A percentile compares a stretch with the other conserved stretches of the same genome.
These are phyloP conservation scores for Herpetotheres cachinnans DNA, from an alignment of 2,113 vertebrate genomes.

Conservation along the genomic window DNA sequence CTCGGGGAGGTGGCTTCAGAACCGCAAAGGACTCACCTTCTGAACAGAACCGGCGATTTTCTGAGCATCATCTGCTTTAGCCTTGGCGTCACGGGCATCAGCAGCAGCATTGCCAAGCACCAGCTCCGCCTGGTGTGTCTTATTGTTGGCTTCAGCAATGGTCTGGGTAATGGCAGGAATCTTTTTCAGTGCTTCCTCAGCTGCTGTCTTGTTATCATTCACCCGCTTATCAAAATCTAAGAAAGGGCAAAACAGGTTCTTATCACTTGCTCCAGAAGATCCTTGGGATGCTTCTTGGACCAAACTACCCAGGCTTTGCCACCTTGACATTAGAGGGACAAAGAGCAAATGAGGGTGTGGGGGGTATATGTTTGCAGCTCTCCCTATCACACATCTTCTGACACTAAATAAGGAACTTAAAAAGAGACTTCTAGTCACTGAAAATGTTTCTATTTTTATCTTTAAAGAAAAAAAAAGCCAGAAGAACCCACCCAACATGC, in stretches of 20 bases:
- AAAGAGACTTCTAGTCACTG: neutral
- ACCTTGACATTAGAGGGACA: neutral
- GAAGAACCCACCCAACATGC: neutral
- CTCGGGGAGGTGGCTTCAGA: neutral
- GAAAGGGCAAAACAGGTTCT: neutral
- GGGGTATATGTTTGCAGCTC: neutral
- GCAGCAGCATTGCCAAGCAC: conserved; percentile 86
- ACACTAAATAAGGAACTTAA: neutral
- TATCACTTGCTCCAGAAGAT: neutral
- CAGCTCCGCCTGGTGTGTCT: conserved; percentile 85
- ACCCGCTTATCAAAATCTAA: conserved; percentile 93
- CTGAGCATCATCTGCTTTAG: conserved; percentile 86
- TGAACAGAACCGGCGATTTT: conserved; percentile 85
- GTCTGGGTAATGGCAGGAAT: conserved; percentile 89
- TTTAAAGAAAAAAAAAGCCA: neutral
- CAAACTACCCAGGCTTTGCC: neutral
- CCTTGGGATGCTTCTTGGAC: neutral
- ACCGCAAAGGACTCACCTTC: conserved; percentile 73
- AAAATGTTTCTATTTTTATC: neutral
- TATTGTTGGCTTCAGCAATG: conserved; percentile 86
- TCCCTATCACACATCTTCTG: neutral
- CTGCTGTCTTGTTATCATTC: conserved; percentile 96
- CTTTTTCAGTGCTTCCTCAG: conserved; percentile 88
- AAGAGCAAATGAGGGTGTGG: neutral
- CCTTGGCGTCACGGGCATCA: conserved; percentile 86